Evolutionary conservation across 30 jellyfish, hydroid and myxozoan genomes (phyloP), one percentile per base, ranked within the genome.

Genomic region (Sanderia malayensis): DNA sequence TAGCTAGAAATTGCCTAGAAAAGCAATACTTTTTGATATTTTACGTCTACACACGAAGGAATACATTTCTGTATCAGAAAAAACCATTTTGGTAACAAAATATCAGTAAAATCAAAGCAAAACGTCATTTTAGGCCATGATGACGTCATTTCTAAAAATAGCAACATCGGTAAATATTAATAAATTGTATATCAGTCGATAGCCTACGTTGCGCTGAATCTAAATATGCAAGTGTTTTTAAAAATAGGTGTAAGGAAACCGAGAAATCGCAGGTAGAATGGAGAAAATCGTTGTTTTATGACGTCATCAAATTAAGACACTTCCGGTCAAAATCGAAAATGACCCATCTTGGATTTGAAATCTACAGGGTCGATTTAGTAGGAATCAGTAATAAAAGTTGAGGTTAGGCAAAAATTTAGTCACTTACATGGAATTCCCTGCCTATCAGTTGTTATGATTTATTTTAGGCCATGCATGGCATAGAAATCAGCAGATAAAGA

Each of bases 281-380:
- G 78, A 65, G 37, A 28, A 65, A 65, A 25, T 65, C 23, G 21
- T 65, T 65, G 78, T 31, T 34, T 31, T 60, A 27, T 65, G 78
- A 65, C 78, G 78, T 65, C 78, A 32, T 65, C 78, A 65, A 65
- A 65, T 65, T 65, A 32, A 65, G 78, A 31, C 67, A 65, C 78
- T 65, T 65, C 78, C 62, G 78, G 78, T 65, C 78, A 65, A 60
- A 60, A 60, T 60, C 53, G 73, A 60, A 60, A 60, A 53, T 60
- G 73, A 60, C 73, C 73, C 73, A 65, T 65, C 78, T 31, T 41
- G 78, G 78, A 65, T 65, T 65, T 65, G 78, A 28, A 65, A 65
- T 65, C 78, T 65, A 32, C 78, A 65, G 78, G 78, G 78, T 65
- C 78, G 78, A 65, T 65, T 65, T 65, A 41, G 78, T 65, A 65